Conservation (phyloP, 2,888 invertebrate species). For the Caenorhabditis auriculariae region DNA sequence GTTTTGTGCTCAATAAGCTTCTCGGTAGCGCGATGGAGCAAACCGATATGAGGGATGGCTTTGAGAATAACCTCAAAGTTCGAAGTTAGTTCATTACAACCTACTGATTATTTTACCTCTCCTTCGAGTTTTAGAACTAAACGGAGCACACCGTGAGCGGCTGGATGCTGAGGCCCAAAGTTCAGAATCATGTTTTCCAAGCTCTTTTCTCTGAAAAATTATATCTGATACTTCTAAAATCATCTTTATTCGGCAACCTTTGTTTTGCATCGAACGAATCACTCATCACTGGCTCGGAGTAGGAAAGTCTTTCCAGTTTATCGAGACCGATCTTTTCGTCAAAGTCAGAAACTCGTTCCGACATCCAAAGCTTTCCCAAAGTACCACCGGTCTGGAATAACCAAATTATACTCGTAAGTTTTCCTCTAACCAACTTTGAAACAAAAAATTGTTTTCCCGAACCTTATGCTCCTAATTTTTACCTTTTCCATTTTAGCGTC, state of each 20-base stretch:
- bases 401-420: conserved; percentile 1
- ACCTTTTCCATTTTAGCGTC: background rate
- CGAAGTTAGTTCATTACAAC: conserved; percentile 3
- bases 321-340: conserved; percentile 48
- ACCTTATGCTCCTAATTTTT: background rate
- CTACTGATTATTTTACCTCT: conserved; percentile 70
- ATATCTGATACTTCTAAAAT: background rate
- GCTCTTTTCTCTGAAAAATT: conserved; percentile 72
- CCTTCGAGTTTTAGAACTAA: conserved; percentile 83
- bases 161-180: conserved; percentile 92
- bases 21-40: conserved; percentile 94
- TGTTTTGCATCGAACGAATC: conserved; percentile 48
- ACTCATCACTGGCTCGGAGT: conserved; percentile 40
- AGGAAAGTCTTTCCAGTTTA: conserved; percentile 47
- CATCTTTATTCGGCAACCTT: conserved; percentile 49
- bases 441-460: no score
- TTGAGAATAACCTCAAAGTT: conserved; percentile 75
- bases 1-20: conserved; percentile 98
- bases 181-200: conserved; percentile 84
- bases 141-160: conserved; percentile 87
- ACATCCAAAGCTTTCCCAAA: conserved; percentile 45
- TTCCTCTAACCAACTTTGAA: no score
- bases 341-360: conserved; percentile 38
- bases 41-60: conserved; percentile 94
- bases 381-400: conserved; percentile 46